These are phyloP conservation scores for Atrina japonica DNA, from an alignment of 2,888 invertebrate species.

Conservation along the genomic window DNA sequence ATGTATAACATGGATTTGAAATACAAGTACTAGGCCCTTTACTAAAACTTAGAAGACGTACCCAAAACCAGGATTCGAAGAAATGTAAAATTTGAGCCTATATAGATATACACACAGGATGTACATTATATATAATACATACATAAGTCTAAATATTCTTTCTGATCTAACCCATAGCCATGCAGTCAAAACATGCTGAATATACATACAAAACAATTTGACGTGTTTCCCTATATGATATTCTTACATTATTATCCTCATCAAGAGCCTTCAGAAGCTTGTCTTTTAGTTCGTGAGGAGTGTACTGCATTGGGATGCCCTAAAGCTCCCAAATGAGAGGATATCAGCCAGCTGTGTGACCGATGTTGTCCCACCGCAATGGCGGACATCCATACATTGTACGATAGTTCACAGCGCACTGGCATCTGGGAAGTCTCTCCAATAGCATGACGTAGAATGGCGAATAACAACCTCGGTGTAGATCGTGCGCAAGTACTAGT, in stretches of 20 bases:
- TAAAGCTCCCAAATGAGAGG: constrained; percentile 82
- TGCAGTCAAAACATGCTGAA: no score
- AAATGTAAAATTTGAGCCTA: no score
- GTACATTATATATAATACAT: no score
- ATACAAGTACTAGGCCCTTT: no score
- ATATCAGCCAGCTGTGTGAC: constrained; percentile 81
- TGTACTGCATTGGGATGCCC: constrained; percentile 82
- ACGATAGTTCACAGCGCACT: constrained; percentile 70
- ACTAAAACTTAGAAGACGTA: no score
- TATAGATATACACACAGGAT: no score
- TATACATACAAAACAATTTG: no score
- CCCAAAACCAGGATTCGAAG: no score
- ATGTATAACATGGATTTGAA: no score
- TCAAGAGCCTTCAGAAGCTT: constrained; percentile 98
- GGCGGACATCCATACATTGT: constrained; percentile 82
- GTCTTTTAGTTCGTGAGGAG: constrained; percentile 91
- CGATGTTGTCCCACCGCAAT: constrained; percentile 82
- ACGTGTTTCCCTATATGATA: constrained; percentile 34
- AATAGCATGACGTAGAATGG: constrained; percentile 77
- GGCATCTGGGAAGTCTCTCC: constrained; percentile 78
- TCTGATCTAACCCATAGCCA: no score
- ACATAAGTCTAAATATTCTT: no score
- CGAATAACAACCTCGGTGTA: constrained; percentile 52
- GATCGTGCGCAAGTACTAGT: constrained; percentile 48
- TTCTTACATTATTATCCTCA: constrained; percentile 98